Conservation (phyloP, 1,140 invertebrate genomes). For the Druon quercuslanigerum region DNA sequence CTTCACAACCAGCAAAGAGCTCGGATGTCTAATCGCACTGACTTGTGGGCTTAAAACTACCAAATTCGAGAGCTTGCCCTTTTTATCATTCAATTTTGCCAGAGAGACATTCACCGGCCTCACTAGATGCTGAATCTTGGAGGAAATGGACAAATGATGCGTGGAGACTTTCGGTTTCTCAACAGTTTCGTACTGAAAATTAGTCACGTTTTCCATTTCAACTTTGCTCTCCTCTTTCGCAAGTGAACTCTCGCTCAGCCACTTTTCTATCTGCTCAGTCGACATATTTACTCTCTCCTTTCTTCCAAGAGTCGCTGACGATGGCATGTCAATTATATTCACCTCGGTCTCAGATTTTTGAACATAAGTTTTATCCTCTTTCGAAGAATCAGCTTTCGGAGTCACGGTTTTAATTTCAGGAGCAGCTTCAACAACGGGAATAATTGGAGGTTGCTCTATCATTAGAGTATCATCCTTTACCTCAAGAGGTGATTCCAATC, state of each 20-base stretch:
- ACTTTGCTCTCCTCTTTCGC: constrained; percentile 77
- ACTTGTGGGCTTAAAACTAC: background rate
- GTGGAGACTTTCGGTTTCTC: constrained; percentile 57
- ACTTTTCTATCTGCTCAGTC: constrained; percentile 83
- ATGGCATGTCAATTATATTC: constrained; percentile 65
- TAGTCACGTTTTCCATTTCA: constrained; percentile 71
- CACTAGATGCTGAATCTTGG: constrained; percentile 72
- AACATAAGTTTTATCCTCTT: constrained; percentile 51
- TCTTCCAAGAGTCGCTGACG: constrained; percentile 63
- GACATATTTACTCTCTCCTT: constrained; percentile 84
- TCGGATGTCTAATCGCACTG: background rate
- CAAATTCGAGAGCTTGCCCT: constrained; percentile 12
- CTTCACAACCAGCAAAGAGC: background rate
- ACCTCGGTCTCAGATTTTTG: constrained; percentile 54
- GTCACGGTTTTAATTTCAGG: constrained; percentile 6
- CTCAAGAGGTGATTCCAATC: background rate
- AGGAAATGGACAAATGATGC: constrained; percentile 70
- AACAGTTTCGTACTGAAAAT: constrained; percentile 61
- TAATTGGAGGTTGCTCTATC: background rate
- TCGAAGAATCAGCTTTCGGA: constrained; percentile 33
- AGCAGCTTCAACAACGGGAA: background rate
- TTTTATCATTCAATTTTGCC: constrained; percentile 68
- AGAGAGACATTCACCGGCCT: constrained; percentile 72
- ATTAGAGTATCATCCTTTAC: constrained; percentile 28
- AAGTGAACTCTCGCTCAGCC: constrained; percentile 80